A percentile compares a stretch with the other conserved stretches of the same genome.
Conservation (phyloP, 2,797 vertebrate genomes). For the Muraenolepis orangiensis region DNA sequence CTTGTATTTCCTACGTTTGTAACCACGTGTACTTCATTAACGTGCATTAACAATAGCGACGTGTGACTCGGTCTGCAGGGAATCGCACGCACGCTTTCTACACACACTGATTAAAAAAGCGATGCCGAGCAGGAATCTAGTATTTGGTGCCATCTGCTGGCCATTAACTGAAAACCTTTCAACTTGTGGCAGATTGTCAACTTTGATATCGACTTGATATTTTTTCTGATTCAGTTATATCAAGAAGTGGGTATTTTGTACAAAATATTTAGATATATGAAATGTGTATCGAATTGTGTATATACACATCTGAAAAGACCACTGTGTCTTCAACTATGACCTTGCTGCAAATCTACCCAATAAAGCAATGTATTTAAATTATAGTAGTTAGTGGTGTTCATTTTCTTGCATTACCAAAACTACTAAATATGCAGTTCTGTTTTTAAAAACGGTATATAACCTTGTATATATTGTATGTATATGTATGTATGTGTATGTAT, state of each 20-base stretch:
- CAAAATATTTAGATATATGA: background rate
- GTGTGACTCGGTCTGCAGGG: background rate
- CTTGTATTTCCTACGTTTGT: no score
- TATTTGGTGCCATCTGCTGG: conserved; percentile 2
- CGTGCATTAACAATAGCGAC: background rate
- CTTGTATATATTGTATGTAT: background rate
- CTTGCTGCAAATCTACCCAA: background rate
- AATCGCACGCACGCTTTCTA: background rate
- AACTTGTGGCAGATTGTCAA: background rate
- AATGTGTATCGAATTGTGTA: background rate
- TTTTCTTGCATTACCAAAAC: background rate
- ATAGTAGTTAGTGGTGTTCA: background rate
- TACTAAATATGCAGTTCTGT: background rate
- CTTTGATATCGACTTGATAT: no score
- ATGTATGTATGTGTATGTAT: background rate
- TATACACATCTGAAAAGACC: background rate
- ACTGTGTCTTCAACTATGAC: background rate
- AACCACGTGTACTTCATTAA: background rate
- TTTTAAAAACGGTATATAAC: background rate
- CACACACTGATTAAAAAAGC: background rate
- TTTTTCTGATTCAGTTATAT: no score
- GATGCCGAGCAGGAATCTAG: background rate
- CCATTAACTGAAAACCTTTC: background rate
- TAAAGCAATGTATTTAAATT: background rate
- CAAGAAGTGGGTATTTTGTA: background rate